phyloP scores from a whole-genome alignment of 2,888 invertebrate species.

The Spialia ferax region DNA sequence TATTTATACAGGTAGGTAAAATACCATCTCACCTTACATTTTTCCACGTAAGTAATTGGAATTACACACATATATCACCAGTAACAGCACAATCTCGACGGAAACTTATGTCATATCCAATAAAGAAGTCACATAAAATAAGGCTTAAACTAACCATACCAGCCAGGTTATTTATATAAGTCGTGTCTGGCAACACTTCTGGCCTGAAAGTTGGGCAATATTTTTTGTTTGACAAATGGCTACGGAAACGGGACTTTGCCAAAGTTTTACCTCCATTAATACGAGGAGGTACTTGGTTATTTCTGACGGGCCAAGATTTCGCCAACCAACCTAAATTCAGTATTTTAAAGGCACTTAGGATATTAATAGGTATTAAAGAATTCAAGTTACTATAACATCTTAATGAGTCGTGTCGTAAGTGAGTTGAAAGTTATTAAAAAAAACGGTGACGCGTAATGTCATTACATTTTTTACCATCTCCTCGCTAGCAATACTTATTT shows the following conservation, averaged over 20 bases:
- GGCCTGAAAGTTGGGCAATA: slow-evolving; percentile 78
- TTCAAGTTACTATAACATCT: neutral
- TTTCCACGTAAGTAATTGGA: slow-evolving; percentile 21
- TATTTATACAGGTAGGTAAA: too few relatives aligned
- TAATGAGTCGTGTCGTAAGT: too few relatives aligned
- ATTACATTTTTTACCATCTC: too few relatives aligned
- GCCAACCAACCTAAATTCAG: slow-evolving; percentile 28
- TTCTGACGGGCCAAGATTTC: slow-evolving; percentile 42
- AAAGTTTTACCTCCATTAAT: slow-evolving; percentile 80
- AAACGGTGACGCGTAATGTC: too few relatives aligned
- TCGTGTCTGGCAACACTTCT: slow-evolving; percentile 76
- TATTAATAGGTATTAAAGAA: neutral
- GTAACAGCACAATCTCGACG: slow-evolving; percentile 29
- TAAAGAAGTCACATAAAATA: slow-evolving; percentile 48
- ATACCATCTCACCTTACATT: neutral
- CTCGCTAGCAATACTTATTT: too few relatives aligned
- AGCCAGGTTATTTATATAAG: slow-evolving; percentile 78
- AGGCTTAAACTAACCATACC: slow-evolving; percentile 64
- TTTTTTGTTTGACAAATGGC: slow-evolving; percentile 85
- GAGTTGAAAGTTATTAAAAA: too few relatives aligned
- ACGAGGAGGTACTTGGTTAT: slow-evolving; percentile 40
- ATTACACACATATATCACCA: slow-evolving; percentile 28
- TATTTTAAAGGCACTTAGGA: slow-evolving; percentile 21
- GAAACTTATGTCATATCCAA: slow-evolving; percentile 38
- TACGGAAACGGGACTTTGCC: slow-evolving; percentile 79